Evolutionary conservation across 2,888 invertebrate genomes (phyloP).

Genomic region (Phoronis australis): DNA sequence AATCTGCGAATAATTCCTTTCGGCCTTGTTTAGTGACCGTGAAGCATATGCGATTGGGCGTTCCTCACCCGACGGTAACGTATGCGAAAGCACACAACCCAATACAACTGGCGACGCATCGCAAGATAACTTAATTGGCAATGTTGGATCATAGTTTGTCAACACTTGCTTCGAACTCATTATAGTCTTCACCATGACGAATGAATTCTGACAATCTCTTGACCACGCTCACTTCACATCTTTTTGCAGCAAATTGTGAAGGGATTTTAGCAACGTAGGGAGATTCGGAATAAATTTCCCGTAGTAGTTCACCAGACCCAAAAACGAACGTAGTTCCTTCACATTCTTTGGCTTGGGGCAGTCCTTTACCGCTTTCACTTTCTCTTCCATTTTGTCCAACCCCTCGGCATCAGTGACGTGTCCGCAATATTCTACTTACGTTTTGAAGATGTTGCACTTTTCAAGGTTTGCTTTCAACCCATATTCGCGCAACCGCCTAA

Average conservation of each 20-base stretch:
- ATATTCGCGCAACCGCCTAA: slow-evolving; percentile 2
- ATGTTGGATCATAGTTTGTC: slow-evolving; percentile 5
- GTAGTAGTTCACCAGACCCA: slow-evolving; percentile 7
- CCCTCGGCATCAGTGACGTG: slow-evolving; percentile 4
- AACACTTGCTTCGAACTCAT: slow-evolving; percentile 8
- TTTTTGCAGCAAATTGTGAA: slow-evolving; percentile 1
- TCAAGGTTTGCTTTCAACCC: slow-evolving; percentile 1
- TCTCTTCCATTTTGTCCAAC: slow-evolving; percentile 1
- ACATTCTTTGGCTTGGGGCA: slow-evolving; percentile 4
- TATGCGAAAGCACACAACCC: slow-evolving; percentile 6
- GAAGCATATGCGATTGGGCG: slow-evolving; percentile 12
- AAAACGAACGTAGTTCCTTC: not conserved
- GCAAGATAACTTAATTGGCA: slow-evolving; percentile 1
- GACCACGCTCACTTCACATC: slow-evolving; percentile 7
- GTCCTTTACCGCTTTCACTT: slow-evolving; percentile 6
- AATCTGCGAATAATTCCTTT: slow-evolving; percentile 37
- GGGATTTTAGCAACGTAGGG: slow-evolving; percentile 1
- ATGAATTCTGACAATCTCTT: slow-evolving; percentile 5
- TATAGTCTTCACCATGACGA: slow-evolving; percentile 2
- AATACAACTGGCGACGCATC: slow-evolving; percentile 9
- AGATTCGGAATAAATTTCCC: slow-evolving; percentile 1
- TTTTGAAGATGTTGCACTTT: slow-evolving; percentile 6
- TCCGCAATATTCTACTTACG: not conserved
- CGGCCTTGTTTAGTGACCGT: slow-evolving; percentile 12
- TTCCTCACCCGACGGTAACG: slow-evolving; percentile 1